Conservation (phyloP, 2,113 vertebrate genomes). For the Silurus meridionalis region DNA sequence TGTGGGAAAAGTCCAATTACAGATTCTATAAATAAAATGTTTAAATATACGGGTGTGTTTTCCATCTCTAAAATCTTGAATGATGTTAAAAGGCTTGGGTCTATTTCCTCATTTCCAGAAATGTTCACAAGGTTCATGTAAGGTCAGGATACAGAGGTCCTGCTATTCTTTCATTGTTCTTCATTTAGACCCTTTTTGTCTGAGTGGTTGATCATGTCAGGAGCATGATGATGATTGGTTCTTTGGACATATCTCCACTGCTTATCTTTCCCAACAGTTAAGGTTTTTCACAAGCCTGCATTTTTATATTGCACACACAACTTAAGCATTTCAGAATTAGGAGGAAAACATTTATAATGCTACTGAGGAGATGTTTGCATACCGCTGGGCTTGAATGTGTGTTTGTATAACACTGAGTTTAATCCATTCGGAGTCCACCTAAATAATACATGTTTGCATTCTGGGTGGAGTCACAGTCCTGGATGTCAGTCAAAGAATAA, state of each 20-base stretch:
- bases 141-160: constrained; percentile 41
- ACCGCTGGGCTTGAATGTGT: not conserved
- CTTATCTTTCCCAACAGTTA: not conserved
- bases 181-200: constrained; percentile 33
- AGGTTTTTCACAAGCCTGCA: not conserved
- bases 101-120: constrained; percentile 35
- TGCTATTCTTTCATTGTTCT: constrained; percentile 46
- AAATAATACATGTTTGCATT: constrained; percentile 17
- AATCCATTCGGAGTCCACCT: not conserved
- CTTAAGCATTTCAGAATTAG: not conserved
- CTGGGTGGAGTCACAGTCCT: constrained; percentile 12
- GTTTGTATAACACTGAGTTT: not conserved
- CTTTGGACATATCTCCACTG: not conserved
- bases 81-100: constrained; percentile 22
- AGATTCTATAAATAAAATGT: constrained; percentile 44
- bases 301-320: not conserved
- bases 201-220: constrained; percentile 36
- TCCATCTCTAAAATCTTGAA: constrained; percentile 23
- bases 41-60: constrained; percentile 31
- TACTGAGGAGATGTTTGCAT: not conserved
- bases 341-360: not conserved
- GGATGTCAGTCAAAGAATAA: not conserved
- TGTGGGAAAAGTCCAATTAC: constrained; percentile 2
- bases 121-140: constrained; percentile 35
- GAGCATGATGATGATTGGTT: not conserved